A percentile compares a stretch with the other conserved stretches of the same genome.
Conservation (phyloP, 2,888 invertebrate genomes). For the Melanargia galathea region DNA sequence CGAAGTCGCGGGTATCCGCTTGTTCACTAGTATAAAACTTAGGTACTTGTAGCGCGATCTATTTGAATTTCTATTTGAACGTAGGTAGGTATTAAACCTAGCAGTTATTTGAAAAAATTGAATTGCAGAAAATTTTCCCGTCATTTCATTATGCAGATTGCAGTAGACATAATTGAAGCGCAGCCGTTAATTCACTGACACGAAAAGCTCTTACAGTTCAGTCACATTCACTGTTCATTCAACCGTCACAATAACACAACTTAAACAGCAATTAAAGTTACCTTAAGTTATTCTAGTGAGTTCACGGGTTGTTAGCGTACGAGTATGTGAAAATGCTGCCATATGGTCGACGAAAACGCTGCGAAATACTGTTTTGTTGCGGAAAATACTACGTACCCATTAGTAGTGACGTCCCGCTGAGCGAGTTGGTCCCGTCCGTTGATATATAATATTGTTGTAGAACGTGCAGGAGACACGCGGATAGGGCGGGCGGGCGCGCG, state of each 20-base stretch:
- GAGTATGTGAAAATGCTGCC: conserved; percentile 24
- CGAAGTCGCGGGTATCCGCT: too few relatives aligned
- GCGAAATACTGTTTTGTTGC: background rate
- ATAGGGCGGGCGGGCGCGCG: conserved; percentile 68
- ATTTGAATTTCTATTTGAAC: too few relatives aligned
- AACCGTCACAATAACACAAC: conserved; percentile 9
- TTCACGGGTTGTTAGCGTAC: background rate
- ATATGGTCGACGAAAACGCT: conserved; percentile 37
- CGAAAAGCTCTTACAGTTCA: conserved; percentile 49
- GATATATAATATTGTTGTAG: conserved; percentile 8
- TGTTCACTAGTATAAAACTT: conserved; percentile 30
- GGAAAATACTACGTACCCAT: conserved; percentile 51
- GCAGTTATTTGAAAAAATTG: background rate
- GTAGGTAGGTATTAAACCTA: too few relatives aligned
- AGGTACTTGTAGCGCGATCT: too few relatives aligned
- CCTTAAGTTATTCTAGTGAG: background rate
- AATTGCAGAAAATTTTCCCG: conserved; percentile 24
- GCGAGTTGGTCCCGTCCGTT: conserved; percentile 3
- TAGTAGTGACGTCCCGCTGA: conserved; percentile 22
- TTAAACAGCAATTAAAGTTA: conserved; percentile 15
- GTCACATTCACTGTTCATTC: conserved; percentile 34
- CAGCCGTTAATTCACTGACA: conserved; percentile 48
- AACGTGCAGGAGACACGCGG: conserved; percentile 26
- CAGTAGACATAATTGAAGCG: conserved; percentile 40
- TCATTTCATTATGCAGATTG: conserved; percentile 61